These are phyloP conservation scores for Cybosia mesomella DNA, from an alignment of 2,888 invertebrate genomes.

Conservation along the genomic window DNA sequence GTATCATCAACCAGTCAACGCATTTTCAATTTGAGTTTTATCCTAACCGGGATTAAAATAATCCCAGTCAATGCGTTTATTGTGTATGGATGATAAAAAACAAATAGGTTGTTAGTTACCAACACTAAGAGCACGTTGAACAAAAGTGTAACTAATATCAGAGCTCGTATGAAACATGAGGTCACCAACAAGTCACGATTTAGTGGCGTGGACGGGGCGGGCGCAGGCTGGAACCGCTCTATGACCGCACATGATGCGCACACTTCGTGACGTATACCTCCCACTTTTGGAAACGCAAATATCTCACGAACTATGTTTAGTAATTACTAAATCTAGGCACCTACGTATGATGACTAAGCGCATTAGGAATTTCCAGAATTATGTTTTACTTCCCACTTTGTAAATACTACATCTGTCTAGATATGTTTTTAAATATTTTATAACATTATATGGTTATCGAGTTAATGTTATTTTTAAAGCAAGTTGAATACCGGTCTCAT, in stretches of 20 bases:
- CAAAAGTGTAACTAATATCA: constrained; percentile 1
- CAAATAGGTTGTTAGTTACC: neutral
- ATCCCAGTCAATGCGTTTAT: no score
- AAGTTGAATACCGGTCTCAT: constrained; percentile 1
- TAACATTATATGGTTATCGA: neutral
- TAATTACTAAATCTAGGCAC: constrained; percentile 3
- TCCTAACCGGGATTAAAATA: no score
- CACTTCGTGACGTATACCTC: constrained; percentile 36
- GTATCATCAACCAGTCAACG: no score
- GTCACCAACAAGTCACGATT: constrained; percentile 52
- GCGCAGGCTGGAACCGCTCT: constrained; percentile 24
- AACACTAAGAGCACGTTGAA: neutral
- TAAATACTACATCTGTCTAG: neutral
- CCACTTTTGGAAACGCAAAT: constrained; percentile 2
- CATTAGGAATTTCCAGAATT: neutral
- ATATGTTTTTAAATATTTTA: neutral
- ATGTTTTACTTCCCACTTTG: neutral
- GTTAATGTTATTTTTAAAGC: constrained; percentile 6
- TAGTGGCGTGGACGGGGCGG: constrained; percentile 30
- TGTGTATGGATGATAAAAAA: neutral
- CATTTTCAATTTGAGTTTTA: no score
- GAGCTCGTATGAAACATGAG: constrained; percentile 38
- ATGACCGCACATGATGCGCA: constrained; percentile 46
- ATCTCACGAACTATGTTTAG: neutral
- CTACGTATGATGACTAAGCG: neutral